Evolutionary conservation across 2,888 invertebrate species (phyloP).

Genomic region (Anticlea derivata): DNA sequence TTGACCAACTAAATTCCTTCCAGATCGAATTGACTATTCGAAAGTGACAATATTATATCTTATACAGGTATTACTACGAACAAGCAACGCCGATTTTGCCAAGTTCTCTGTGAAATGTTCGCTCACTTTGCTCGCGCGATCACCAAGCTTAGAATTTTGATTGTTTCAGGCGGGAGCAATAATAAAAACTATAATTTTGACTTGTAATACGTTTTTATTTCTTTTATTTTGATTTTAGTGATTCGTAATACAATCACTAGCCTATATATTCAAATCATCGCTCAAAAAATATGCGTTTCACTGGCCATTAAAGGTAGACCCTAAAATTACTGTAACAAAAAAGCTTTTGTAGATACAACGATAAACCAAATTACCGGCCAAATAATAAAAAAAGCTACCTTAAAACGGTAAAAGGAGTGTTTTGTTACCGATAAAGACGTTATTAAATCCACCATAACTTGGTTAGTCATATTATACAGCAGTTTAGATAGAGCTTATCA

Average conservation of each 20-base stretch:
- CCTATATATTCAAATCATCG: slow-evolving; percentile 19
- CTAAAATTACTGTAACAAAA: slow-evolving; percentile 22
- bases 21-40: too few species aligned
- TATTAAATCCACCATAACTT: slow-evolving; percentile 59
- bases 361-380: slow-evolving; percentile 55
- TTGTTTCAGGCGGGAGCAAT: too few species aligned
- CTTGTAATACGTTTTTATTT: too few species aligned
- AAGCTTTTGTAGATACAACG: slow-evolving; percentile 39
- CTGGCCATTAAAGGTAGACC: slow-evolving; percentile 20
- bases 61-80: too few species aligned
- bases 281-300: slow-evolving; percentile 12
- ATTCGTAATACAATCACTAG: too few species aligned
- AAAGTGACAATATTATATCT: too few species aligned
- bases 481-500: slow-evolving; percentile 73
- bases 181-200: too few species aligned
- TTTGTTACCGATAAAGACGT: slow-evolving; percentile 64
- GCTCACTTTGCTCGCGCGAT: too few species aligned
- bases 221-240: background rate
- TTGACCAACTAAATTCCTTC: too few species aligned
- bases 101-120: too few species aligned
- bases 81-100: too few species aligned
- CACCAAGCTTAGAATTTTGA: too few species aligned
- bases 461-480: slow-evolving; percentile 56
- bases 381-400: slow-evolving; percentile 56
- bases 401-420: slow-evolving; percentile 59